Evolutionary conservation across 2,113 vertebrate species (phyloP), one percentile per base, ranked within the genome.

Genomic region (Catagonus wagneri): DNA sequence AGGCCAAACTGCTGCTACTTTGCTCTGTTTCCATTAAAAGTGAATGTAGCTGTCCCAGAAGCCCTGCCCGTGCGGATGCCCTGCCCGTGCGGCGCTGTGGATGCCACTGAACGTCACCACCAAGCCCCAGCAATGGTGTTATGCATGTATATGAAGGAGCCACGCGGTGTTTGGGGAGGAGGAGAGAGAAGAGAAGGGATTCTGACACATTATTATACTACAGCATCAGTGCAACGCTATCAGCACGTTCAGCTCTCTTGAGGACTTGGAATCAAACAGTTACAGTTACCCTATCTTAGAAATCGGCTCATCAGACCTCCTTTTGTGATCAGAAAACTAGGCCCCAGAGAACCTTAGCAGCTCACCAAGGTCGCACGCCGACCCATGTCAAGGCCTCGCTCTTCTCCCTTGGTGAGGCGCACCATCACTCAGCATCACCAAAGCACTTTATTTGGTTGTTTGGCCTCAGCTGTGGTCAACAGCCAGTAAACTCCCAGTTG

Each of bases 11-110:
- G 94, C 81, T 97, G 96, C 90, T 85, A 13, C 74, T 97, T 95
- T 95, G 94, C 94, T 90, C 93, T 44, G 17, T 96, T 97, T 97
- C 54, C 66, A 85, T 97, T 96, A 97, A 96, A 98, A 93, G 11
- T 90, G 76, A 96, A 92, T 36, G 63, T 76, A 89, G 89, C 86
- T 89, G 52, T 90, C 92, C 84, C 69, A 94, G 85, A 95, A 23
- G 36, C 90, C 94, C 89, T 94, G 15, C 79, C 52, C 52, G 12
- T 44, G n/a, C 69, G 93, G 85, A 95, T 27, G 36, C 88, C 94
- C 87, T 94, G 15, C 79, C 52, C 52, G 12, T 36, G 29, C 14
- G 65, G 91, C 85, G 19, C 36, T 65, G 29, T 12, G 20, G 87
- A 97, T 83, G 83, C 87, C 96, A 89, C 88, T 94, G 78, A 56